These are phyloP conservation scores for Ophion slaviceki DNA, from an alignment of 2,888 invertebrate species.

Conservation along the genomic window DNA sequence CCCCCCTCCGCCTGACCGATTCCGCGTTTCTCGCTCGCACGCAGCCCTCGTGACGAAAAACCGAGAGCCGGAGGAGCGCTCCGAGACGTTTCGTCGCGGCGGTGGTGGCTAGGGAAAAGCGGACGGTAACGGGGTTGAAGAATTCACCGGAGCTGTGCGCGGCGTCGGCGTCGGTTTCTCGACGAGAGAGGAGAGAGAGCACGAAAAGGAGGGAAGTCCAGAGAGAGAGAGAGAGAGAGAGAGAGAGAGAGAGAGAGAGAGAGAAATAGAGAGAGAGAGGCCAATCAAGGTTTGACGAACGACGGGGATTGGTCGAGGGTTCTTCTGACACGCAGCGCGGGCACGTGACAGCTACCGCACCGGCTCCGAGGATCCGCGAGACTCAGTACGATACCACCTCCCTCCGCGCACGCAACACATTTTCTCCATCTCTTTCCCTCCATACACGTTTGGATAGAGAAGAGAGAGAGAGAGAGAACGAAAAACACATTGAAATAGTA, in stretches of 20 bases:
- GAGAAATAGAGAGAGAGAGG: constrained; percentile 81
- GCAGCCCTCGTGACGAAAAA: constrained; percentile 59
- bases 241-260: constrained; percentile 84
- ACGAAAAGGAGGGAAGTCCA: constrained; percentile 50
- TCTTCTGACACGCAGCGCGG: constrained; percentile 83
- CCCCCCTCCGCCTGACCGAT: constrained; percentile 6
- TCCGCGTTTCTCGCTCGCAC: constrained; percentile 53
- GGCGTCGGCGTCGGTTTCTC: constrained; percentile 60
- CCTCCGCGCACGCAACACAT: constrained; percentile 82
- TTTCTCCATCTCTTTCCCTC: constrained; percentile 74
- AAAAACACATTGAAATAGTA: constrained; percentile 41
- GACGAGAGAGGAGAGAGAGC: constrained; percentile 47
- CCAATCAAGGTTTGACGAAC: constrained; percentile 86
- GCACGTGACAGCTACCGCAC: constrained; percentile 84
- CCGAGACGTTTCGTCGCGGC: constrained; percentile 61
- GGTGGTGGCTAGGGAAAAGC: constrained; percentile 61
- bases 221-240: constrained; percentile 33
- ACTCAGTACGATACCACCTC: constrained; percentile 83
- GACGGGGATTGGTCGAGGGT: constrained; percentile 83
- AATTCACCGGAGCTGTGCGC: constrained; percentile 79
- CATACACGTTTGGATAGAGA: neutral
- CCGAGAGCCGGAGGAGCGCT: constrained; percentile 27
- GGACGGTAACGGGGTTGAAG: constrained; percentile 83
- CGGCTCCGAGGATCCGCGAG: constrained; percentile 80
- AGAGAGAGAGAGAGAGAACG: constrained; percentile 51